Base-by-base conservation (phyloP, 2,113 vertebrate species). In the Brachypteracias leptosomus region DNA sequence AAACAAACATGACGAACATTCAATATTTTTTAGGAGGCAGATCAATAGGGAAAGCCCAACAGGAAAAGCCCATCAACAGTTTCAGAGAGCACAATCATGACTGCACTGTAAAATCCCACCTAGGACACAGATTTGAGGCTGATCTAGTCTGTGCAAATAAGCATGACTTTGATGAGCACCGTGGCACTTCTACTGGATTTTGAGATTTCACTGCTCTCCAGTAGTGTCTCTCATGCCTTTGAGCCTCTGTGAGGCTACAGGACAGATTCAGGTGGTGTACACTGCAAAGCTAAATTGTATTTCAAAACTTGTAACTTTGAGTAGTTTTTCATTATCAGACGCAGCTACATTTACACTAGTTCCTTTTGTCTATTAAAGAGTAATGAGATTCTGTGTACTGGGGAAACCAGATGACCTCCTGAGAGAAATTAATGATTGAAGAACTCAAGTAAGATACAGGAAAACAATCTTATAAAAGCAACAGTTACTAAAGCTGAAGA, bases 1-100 rank as follows among this genome's bases (percentile, higher is more conserved):
- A n/a, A 77, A 13, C 25, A 25, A 5, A 0, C n/a, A 0, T 46
- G 29, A 54, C 26, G 49, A 62, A 18, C 5, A 12, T 55, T 66
- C 25, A 26, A 0, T 57, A 8, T 5, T 35, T 58, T 89, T 85
- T 18, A 73, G 49, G 62, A 70, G 26, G 38, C 24, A 47, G 76
- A 71, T 79, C 12, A 3, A 83, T 35, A 51, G 15, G 46, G 68
- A 71, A 86, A 81, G 42, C 15, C 89, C 84, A 77, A 40, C 10
- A 75, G 49, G 66, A 72, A 65, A 85, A 95, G 63, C 25, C 52
- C 72, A 15, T 58, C 67, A 66, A n/a, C 46, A 15, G 16, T 74
- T 81, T 33, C 40, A 38, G 55, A 61, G 44, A 70, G 62, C 40
- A 83, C 88, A 92, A 54, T 28, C 31, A 31, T 5, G 25, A 29